These are phyloP conservation scores for Ciona savignyi DNA, from an alignment of 23 tunicate genomes.

Conservation along the genomic window DNA sequence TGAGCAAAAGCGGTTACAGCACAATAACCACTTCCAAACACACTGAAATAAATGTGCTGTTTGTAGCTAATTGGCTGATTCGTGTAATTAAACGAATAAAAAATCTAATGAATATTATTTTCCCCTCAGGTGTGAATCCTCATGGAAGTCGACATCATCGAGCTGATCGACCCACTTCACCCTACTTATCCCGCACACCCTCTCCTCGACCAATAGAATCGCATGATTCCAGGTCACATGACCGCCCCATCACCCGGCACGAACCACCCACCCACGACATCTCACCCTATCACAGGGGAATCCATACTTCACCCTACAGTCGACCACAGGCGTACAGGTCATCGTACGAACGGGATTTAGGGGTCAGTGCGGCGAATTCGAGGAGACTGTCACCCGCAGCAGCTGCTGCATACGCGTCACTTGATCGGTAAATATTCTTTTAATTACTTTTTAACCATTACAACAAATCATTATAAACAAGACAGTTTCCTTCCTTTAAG, in stretches of 20 bases:
- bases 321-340: neutral
- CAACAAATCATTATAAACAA: too few species aligned
- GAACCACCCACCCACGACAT: conserved; percentile 41
- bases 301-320: conserved; percentile 13
- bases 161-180: neutral
- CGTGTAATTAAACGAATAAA: too few species aligned
- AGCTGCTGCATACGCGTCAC: conserved; percentile 15
- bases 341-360: conserved; percentile 1
- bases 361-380: neutral
- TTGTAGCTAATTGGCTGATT: too few species aligned
- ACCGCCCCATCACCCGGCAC: neutral
- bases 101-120: too few species aligned
- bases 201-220: neutral
- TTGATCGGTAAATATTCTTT: conserved; percentile 28
- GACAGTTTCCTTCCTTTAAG: too few species aligned
- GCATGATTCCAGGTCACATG: neutral
- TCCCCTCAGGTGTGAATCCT: neutral
- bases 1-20: too few species aligned
- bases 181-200: conserved; percentile 12
- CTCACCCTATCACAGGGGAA: conserved; percentile 18
- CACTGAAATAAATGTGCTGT: too few species aligned
- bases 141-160: neutral
- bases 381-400: conserved; percentile 26
- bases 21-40: too few species aligned
- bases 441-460: neutral